Base-by-base conservation (phyloP, 2,113 vertebrate genomes). In the Morone saxatilis region DNA sequence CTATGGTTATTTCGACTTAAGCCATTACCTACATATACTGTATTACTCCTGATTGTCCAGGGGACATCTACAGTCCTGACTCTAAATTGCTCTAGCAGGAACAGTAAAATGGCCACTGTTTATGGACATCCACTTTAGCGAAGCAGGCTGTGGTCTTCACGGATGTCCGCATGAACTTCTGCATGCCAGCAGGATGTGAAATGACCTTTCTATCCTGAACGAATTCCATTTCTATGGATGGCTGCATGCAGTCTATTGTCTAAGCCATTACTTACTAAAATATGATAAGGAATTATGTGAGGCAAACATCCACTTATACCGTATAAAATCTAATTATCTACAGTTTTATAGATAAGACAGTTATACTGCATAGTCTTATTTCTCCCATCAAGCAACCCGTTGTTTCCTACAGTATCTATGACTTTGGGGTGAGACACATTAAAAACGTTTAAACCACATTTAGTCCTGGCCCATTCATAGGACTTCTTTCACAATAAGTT, bases 121-220 rank as follows among this genome's bases (percentile, higher is more conserved):
- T 72, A 71, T 78, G 67, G 76, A 66, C 82, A 71, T 60, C 63
- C 71, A 63, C 40, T 71, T 83, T 1, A 60, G 53, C 20, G 2
- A n/a, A 81, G 72, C 20, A 13, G 31, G 48, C 48, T 0, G 3
- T 1, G 53, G 66, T 2, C 59, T 57, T 80, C 53, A 80, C 50
- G 81, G 85, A 83, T 73, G 84, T 86, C 61, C 22, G 36, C 78
- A 79, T 89, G 66, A 91, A 80, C 72, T 71, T 83, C 48, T 77
- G 63, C 87, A 74, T 72, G 78, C 56, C 60, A 43, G 74, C 75
- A 80, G 85, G 85, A 88, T 86, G 89, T 86, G 77, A 80, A 78
- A 70, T 77, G 81, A 92, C 89, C 89, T 88, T 86, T 91, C n/a
- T 76, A 48, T 80, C 40, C 80, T 65, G 48, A 86, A 72, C 86